Evolutionary conservation across 1,140 invertebrate genomes (phyloP).

Genomic region (Drosophila tropicalis): DNA sequence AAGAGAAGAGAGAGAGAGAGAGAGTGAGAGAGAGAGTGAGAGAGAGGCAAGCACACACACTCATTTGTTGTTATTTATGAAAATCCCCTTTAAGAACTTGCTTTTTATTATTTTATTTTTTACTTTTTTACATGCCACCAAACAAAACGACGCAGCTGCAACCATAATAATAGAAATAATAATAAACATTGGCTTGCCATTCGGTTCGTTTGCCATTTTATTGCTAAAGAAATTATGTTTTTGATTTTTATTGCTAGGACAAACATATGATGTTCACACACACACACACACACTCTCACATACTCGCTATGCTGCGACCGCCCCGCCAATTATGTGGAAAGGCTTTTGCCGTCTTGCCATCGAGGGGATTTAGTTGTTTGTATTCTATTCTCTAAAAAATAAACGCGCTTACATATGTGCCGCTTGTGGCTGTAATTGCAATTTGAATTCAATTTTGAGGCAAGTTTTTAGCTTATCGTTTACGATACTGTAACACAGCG

Average conservation of each 20-base stretch:
- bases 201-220: slow-evolving; percentile 56
- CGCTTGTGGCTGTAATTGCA: slow-evolving; percentile 47
- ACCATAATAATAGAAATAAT: slow-evolving; percentile 56
- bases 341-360: slow-evolving; percentile 32
- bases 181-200: slow-evolving; percentile 61
- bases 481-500: slow-evolving; percentile 28
- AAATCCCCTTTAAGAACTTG: slow-evolving; percentile 48
- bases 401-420: slow-evolving; percentile 42
- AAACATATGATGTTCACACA: slow-evolving; percentile 77
- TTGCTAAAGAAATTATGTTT: slow-evolving; percentile 77
- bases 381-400: slow-evolving; percentile 30
- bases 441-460: slow-evolving; percentile 50
- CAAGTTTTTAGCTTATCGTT: slow-evolving; percentile 40
- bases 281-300: slow-evolving; percentile 15
- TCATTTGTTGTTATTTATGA: slow-evolving; percentile 79
- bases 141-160: slow-evolving; percentile 22
- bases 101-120: slow-evolving; percentile 35
- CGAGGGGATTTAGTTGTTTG: slow-evolving; percentile 53
- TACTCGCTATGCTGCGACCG: slow-evolving; percentile 1
- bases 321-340: slow-evolving; percentile 38
- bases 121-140: slow-evolving; percentile 36
- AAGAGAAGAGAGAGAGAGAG: background rate
- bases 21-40: background rate
- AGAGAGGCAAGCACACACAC: slow-evolving; percentile 11
- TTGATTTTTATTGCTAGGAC: slow-evolving; percentile 79